Evolutionary conservation across 1,140 invertebrate genomes (phyloP).

Genomic region (Theocolax elegans): DNA sequence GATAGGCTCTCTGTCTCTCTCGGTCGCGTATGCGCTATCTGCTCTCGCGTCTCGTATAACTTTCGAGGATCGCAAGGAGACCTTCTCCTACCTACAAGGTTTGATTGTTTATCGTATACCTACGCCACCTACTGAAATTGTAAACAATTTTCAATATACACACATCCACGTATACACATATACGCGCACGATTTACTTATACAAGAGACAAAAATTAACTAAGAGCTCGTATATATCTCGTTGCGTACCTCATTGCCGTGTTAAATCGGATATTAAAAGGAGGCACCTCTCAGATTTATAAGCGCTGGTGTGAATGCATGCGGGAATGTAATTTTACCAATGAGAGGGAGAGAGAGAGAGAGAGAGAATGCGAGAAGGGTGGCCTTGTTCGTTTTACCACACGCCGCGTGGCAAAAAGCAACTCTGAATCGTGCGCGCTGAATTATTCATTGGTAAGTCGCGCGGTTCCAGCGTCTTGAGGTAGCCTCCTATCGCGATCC

Average conservation of each 20-base stretch:
- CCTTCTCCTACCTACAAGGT: slow-evolving; percentile 17
- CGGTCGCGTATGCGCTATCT: too few species aligned
- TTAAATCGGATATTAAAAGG: slow-evolving; percentile 57
- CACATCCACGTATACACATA: too few species aligned
- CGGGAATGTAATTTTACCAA: slow-evolving; percentile 58
- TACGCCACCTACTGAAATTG: slow-evolving; percentile 17
- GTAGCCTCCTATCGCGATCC: too few species aligned
- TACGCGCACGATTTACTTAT: too few species aligned
- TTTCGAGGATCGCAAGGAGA: background rate
- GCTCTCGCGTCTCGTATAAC: slow-evolving; percentile 12
- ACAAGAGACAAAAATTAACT: background rate
- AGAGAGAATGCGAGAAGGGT: slow-evolving; percentile 7
- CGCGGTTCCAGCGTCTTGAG: background rate
- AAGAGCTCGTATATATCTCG: slow-evolving; percentile 55
- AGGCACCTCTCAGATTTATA: slow-evolving; percentile 58
- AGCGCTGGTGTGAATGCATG: slow-evolving; percentile 59
- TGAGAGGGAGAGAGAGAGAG: slow-evolving; percentile 38
- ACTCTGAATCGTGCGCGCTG: slow-evolving; percentile 19
- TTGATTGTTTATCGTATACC: slow-evolving; percentile 27
- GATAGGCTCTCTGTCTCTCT: slow-evolving; percentile 17
- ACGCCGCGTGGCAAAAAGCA: slow-evolving; percentile 23
- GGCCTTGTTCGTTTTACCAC: slow-evolving; percentile 19
- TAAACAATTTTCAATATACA: too few species aligned
- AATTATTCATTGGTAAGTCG: slow-evolving; percentile 33
- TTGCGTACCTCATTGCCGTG: slow-evolving; percentile 59